These are phyloP conservation scores for Cryptotis parvus DNA, from an alignment of 2,113 vertebrate species.

Conservation along the genomic window DNA sequence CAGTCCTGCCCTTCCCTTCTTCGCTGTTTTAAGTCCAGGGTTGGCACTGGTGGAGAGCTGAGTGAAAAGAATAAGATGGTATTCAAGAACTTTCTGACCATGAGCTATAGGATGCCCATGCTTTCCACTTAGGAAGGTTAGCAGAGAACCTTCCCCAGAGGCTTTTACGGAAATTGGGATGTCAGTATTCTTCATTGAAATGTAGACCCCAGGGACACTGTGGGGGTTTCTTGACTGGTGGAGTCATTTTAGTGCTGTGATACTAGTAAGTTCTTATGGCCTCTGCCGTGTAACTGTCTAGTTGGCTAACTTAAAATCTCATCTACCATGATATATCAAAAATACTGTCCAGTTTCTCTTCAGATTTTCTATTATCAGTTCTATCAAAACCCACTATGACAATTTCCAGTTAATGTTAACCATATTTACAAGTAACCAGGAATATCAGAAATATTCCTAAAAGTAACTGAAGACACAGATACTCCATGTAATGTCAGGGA, in stretches of 20 bases:
- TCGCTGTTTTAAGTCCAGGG: neutral
- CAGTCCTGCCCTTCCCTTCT: neutral
- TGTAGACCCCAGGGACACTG: neutral
- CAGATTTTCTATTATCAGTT: neutral
- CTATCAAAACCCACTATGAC: neutral
- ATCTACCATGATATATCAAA: neutral
- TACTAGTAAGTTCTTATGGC: conserved; percentile 18
- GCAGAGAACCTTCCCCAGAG: neutral
- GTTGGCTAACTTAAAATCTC: neutral
- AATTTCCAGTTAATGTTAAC: neutral
- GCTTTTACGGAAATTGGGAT: neutral
- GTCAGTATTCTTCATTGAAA: neutral
- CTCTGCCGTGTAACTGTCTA: neutral
- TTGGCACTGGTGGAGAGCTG: neutral
- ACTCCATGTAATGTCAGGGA: neutral
- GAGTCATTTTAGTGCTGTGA: neutral
- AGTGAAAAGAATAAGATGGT: neutral
- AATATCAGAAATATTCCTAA: neutral
- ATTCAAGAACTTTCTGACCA: neutral
- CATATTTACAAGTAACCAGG: neutral
- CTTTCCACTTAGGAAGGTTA: neutral
- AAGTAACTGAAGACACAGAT: neutral
- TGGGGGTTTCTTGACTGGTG: neutral
- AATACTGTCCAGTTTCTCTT: neutral
- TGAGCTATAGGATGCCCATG: neutral